Conservation (phyloP, 2,113 vertebrate species). For the Clarias gariepinus region DNA sequence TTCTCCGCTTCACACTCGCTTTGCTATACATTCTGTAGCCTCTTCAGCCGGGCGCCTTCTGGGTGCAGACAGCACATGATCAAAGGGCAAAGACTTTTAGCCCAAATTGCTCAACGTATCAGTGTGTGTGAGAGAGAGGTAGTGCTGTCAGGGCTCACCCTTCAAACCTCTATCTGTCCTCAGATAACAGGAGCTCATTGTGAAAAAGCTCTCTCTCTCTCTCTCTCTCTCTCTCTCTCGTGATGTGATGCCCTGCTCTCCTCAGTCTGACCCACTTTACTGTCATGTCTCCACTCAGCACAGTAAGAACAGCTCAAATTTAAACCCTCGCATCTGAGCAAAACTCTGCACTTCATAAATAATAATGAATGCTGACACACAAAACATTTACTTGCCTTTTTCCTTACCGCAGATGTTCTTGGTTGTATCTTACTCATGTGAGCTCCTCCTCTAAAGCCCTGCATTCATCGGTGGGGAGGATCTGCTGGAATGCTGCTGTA, state of each 20-base stretch:
- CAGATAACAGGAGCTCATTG: slow-evolving; percentile 38
- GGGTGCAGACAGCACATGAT: slow-evolving; percentile 13
- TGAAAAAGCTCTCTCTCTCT: slow-evolving; percentile 6
- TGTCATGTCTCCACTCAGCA: slow-evolving; percentile 22
- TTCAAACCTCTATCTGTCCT: slow-evolving; percentile 11
- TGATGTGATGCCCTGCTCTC: slow-evolving; percentile 27
- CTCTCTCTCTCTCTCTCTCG: slow-evolving; percentile 1
- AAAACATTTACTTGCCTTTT: slow-evolving; percentile 4
- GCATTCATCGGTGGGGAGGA: slow-evolving; percentile 30
- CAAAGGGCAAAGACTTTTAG: slow-evolving; percentile 13
- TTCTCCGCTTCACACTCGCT: slow-evolving; percentile 13
- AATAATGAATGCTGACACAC: slow-evolving; percentile 11
- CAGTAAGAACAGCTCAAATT: slow-evolving; percentile 22
- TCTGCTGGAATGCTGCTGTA: slow-evolving; percentile 29
- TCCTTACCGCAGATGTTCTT: slow-evolving; percentile 22
- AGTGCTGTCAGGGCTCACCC: slow-evolving; percentile 1
- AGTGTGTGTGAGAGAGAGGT: neutral
- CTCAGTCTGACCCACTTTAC: slow-evolving; percentile 30
- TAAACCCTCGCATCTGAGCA: neutral
- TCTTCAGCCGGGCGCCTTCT: slow-evolving; percentile 28
- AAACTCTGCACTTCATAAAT: slow-evolving; percentile 6
- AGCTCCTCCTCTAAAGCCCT: neutral
- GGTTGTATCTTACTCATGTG: slow-evolving; percentile 3
- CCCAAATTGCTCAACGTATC: neutral
- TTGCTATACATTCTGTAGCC: slow-evolving; percentile 20